phyloP scores from a whole-genome alignment of 2,113 vertebrate genomes.

The Tychaedon coryphoeus region DNA sequence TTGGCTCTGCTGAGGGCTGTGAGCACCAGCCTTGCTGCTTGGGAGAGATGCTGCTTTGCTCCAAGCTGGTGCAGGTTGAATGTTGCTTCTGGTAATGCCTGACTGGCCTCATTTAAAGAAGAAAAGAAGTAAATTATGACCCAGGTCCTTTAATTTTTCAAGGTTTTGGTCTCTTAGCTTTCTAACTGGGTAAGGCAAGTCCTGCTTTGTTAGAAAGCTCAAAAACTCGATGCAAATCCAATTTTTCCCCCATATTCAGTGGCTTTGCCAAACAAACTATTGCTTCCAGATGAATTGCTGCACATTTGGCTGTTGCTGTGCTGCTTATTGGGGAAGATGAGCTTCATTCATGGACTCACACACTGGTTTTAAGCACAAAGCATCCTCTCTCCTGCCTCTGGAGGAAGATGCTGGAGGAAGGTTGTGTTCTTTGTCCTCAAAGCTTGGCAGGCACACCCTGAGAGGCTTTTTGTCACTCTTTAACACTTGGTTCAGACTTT shows the following conservation, averaged over 20 bases:
- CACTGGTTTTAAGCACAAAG: not conserved
- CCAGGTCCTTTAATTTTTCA: not conserved
- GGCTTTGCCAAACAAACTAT: not conserved
- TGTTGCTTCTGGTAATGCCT: not conserved
- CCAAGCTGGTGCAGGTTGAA: not conserved
- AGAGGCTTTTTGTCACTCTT: not conserved
- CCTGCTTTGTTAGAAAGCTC: not conserved
- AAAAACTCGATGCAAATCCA: not conserved
- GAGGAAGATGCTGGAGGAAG: not conserved
- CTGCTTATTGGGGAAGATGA: not conserved
- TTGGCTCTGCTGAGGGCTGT: not conserved
- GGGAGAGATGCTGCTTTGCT: not conserved
- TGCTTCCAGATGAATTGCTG: conserved; percentile 9
- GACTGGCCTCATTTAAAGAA: not conserved
- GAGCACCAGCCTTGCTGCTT: not conserved
- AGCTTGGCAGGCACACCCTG: not conserved
- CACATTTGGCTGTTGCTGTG: not conserved
- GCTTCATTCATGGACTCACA: not conserved
- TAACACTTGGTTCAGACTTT: not conserved
- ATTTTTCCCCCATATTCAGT: not conserved
- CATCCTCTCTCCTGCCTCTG: not conserved
- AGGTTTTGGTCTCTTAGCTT: not conserved
- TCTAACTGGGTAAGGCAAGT: not conserved
- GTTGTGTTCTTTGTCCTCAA: not conserved
- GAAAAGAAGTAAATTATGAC: not conserved